Base-by-base conservation (phyloP, 2,888 invertebrate species). In the Rhynchonema sp. region DNA sequence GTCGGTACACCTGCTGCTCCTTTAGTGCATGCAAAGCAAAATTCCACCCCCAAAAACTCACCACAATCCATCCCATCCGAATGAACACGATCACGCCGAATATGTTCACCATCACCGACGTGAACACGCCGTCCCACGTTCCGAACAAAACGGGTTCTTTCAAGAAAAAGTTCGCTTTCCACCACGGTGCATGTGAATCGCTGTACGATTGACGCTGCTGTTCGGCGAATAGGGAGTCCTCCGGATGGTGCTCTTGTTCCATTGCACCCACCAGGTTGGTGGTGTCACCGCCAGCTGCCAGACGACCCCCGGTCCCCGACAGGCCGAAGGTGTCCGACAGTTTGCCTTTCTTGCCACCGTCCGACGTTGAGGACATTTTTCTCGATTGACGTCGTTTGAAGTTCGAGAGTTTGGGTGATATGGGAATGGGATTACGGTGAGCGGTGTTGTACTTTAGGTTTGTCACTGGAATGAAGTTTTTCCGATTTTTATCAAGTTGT, bases 91-190 rank as follows among this genome's bases (percentile, higher is more conserved):
- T 91, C 0, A 94, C 92, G 70, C 94, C 92, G 78, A 96, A 90
- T 61, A 94, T 88, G 76, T 94, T 94, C 72, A 94, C 90, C 69
- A 96, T 82, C 73, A 91, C 92, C 58, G 92, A 90, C 60, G 92
- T 91, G 74, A 92, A 96, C 9, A 96, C 94, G 64, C 94, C 94
- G 77, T 94, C 94, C 88, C 89, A 94, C 1, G 91, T 90, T 22
- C 94, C 92, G 78, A 96, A 94, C 58, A 92, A 78, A 59, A 92
- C 86, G 46, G 90, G 91, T 75, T 92, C 49, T 49, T 49, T 49
- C 6, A 56, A 84, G 73, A 94, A 90, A 76, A 94, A 91, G 73
- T 91, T 90, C 30, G 89, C 85, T 76, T 89, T 87, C 90, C 90
- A 92, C 91, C 91, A 92, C 58, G 87, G 87, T 65, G 83, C 82